These are phyloP conservation scores for Rhyzopertha dominica DNA, from an alignment of 1,140 invertebrate species.

Conservation along the genomic window DNA sequence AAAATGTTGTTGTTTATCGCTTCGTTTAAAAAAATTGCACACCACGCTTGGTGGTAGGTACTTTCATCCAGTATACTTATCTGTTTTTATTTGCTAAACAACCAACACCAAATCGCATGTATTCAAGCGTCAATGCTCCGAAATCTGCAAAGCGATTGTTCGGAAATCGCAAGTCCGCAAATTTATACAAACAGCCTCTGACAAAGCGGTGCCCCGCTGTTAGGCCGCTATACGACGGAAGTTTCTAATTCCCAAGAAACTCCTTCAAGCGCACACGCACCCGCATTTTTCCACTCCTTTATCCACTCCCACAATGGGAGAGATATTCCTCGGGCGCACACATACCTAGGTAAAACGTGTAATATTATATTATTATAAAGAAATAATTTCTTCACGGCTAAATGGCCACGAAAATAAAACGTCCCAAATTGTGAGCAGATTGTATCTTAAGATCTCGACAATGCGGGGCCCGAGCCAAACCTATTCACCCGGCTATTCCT, in stretches of 20 bases:
- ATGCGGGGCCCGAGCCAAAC: conserved; percentile 38
- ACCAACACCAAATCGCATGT: too few species aligned
- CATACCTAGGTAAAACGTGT: conserved; percentile 27
- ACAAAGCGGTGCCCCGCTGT: not conserved
- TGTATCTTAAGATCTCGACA: conserved; percentile 38
- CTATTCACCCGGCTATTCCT: conserved; percentile 35
- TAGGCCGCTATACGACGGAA: not conserved
- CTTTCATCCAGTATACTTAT: too few species aligned
- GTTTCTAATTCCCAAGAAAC: not conserved
- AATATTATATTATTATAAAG: conserved; percentile 44
- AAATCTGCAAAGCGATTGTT: too few species aligned
- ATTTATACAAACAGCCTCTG: too few species aligned
- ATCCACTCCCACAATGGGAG: conserved; percentile 19
- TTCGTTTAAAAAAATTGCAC: too few species aligned
- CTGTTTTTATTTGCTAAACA: too few species aligned
- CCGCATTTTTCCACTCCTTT: conserved; percentile 27
- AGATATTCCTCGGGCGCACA: conserved; percentile 23
- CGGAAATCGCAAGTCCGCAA: too few species aligned
- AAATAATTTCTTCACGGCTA: conserved; percentile 43
- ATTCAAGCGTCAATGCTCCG: too few species aligned
- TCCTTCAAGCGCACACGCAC: too few species aligned
- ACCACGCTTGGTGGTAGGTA: too few species aligned
- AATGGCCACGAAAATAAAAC: conserved; percentile 36
- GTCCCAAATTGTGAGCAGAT: conserved; percentile 39
- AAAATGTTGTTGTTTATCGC: too few species aligned